A percentile compares a stretch with the other conserved stretches of the same genome.
Conservation (phyloP, 2,113 vertebrate species). For the Blennius ocellaris region DNA sequence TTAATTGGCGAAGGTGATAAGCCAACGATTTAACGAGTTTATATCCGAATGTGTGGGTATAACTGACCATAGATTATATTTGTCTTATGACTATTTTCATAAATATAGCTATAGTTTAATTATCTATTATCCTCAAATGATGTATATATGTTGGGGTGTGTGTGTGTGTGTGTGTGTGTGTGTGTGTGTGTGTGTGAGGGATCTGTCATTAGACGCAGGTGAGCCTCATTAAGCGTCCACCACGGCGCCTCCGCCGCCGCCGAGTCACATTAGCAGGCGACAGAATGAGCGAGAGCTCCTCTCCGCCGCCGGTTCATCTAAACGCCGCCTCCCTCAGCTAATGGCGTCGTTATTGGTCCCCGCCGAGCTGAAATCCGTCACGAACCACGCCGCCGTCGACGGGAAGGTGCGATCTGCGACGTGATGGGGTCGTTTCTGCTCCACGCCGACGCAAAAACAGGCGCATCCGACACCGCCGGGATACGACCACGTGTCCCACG, state of each 20-base stretch:
- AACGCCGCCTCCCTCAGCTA: not conserved
- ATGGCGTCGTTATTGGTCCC: conserved; percentile 1
- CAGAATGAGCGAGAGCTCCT: conserved; percentile 6
- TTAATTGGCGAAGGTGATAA: too few species aligned
- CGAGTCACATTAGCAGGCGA: not conserved
- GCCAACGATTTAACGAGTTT: too few species aligned
- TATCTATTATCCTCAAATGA: too few species aligned
- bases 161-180: too few species aligned
- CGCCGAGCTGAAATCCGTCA: conserved; percentile 11
- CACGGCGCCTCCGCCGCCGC: conserved; percentile 14
- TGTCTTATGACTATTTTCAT: too few species aligned
- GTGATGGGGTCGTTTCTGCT: too few species aligned
- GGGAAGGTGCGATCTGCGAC: too few species aligned
- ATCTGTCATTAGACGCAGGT: conserved; percentile 19
- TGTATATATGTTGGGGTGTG: too few species aligned
- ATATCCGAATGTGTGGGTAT: too few species aligned
- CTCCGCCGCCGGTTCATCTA: not conserved
- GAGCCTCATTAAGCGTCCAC: conserved; percentile 30
- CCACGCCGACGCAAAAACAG: not conserved
- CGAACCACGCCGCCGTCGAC: not conserved
- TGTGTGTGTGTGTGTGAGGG: too few species aligned
- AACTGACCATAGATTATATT: too few species aligned
- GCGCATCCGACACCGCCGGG: not conserved
- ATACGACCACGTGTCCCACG: not conserved
- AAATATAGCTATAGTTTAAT: too few species aligned